Evolutionary conservation across 2,113 vertebrate genomes (phyloP), one percentile per base, ranked within the genome.

Genomic region (Noctilio leporinus): DNA sequence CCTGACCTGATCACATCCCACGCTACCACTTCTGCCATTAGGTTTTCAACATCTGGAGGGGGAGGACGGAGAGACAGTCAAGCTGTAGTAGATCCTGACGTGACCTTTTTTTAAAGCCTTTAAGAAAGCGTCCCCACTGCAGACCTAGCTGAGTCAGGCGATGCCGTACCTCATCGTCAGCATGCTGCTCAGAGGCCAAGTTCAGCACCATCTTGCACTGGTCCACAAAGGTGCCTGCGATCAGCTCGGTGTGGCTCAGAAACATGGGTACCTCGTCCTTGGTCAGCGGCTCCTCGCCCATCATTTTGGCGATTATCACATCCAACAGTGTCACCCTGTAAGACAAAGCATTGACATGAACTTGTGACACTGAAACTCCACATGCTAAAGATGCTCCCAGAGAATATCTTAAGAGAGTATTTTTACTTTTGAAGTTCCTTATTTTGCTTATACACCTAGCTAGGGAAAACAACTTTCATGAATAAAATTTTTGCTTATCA

Each of bases 281-380:
- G 45, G 43, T 83, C 72, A 95, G 40, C 0, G 92, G 81, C 49
- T 87, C 95, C 0, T 96, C 97, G 4, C 99, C 98, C 78, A 91
- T 97, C 15, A 99, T n/a, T 95, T 98, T 98, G 3, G 97, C 98
- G 55, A 98, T 97, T n/a, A 99, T 97, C 24, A 99, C 95, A 80
- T 99, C 99, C 78, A 99, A 96, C 7, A 99, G 89, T 0, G 98
- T 98, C 10, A 99, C 96, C 97, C 99, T 99, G 97, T 4, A 96
- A 96, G 78, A 88, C 93, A 92, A 28, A 49, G 38, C 30, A 15
- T 43, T 24, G 16, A 20, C 6, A 1, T 94, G n/a, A 93, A 28
- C 3, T 30, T 1, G 0, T 16, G 2, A n/a, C 1, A 62, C 0
- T 35, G 38, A 64, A 40, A 35, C 2, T n/a, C 33, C 2, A 17